phyloP scores from a whole-genome alignment of 2,797 vertebrate genomes.

The Heteromormyrus szaboi region DNA sequence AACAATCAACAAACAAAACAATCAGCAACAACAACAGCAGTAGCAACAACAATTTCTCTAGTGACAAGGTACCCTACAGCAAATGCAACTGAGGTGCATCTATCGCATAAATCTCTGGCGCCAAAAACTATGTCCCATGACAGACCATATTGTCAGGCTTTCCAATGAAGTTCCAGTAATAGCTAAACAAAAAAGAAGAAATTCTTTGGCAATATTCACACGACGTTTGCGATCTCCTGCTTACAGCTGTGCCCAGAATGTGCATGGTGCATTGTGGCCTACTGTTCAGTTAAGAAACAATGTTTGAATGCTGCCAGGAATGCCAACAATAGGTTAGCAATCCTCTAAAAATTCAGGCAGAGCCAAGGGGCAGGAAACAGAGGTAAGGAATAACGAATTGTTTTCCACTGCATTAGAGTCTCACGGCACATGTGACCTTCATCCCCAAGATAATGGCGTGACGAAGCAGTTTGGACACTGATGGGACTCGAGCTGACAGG shows the following conservation, averaged over 20 bases:
- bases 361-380: not conserved
- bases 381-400: not conserved
- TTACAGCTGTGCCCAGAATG: not conserved
- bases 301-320: not conserved
- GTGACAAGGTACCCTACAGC: not conserved
- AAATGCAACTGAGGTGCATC: conserved; percentile 14
- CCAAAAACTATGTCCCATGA: not conserved
- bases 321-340: not conserved
- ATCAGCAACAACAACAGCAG: not conserved
- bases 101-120: conserved; percentile 2
- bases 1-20: not conserved
- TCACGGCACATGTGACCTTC: not conserved
- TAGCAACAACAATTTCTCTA: not conserved
- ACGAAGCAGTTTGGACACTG: not conserved
- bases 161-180: not conserved
- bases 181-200: not conserved
- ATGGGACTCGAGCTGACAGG: not conserved
- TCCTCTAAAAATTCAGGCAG: not conserved
- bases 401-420: conserved; percentile 9
- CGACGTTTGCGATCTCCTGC: not conserved
- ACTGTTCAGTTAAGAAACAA: not conserved
- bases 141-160: not conserved
- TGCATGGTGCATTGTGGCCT: not conserved
- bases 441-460: not conserved
- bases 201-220: not conserved